Base-by-base conservation (phyloP, 2,113 vertebrate species). In the Atractosteus spatula region DNA sequence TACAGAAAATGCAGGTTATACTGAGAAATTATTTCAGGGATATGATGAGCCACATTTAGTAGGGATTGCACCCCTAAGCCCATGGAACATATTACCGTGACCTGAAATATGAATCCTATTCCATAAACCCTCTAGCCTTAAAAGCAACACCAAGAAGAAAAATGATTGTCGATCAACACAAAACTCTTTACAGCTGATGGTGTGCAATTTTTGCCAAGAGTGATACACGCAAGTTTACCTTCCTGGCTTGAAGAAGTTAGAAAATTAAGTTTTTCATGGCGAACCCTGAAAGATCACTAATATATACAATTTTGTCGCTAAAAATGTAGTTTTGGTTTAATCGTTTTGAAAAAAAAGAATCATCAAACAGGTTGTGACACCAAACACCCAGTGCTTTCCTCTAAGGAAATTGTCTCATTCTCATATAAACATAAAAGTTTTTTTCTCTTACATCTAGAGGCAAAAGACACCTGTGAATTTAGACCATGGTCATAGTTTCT, bases 401-500 rank as follows among this genome's bases (percentile, higher is more conserved):
- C 41, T 4, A 67, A 65, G 55, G 11, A 67, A 73, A 71, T 64
- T 55, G 44, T 47, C 57, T 71, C 45, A 54, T 17, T 42, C 17
- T 51, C 62, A n/a, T 70, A 8, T 14, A 44, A 8, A 47, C 29
- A 51, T n/a, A 11, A 3, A 64, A 14, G 56, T 47, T 16, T 55
- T 29, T 29, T 2, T 29, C 16, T n/a, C 64, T 44, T 43, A 42
- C 43, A n/a, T n/a, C 45, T 8, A 66, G 64, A 66, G 63, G 63
- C 63, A 66, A 12, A 8, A 12, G 63, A 55, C 16, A 64, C 7
- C 67, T 73, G 54, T 63, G 12, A 63, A 65, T 69, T 61, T 77
- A 75, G 41, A 83, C 69, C 69, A 68, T 78, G 45, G 6, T 66
- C 70, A 71, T 47, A 14, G n/a, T 12, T 61, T 41, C 68, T 44